These are phyloP conservation scores for Dorcus hopei DNA, from an alignment of 2,888 invertebrate species.

Conservation along the genomic window DNA sequence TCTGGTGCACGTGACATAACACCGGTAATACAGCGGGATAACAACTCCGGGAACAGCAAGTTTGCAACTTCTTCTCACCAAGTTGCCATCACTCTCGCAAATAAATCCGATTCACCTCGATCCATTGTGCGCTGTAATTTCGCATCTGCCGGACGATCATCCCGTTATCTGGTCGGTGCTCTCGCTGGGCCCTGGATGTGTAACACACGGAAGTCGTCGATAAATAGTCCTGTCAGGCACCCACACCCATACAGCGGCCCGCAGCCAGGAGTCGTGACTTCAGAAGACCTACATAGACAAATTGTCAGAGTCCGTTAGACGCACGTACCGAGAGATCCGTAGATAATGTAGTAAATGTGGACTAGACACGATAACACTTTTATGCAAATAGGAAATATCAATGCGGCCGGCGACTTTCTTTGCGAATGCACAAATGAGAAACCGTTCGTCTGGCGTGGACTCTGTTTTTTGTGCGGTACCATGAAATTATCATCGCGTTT, in stretches of 20 bases:
- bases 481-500: too few relatives aligned
- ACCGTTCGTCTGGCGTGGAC: too few relatives aligned
- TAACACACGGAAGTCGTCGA: slow-evolving; percentile 43
- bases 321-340: slow-evolving; percentile 37
- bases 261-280: slow-evolving; percentile 37
- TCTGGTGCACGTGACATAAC: slow-evolving; percentile 17
- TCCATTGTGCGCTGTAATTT: not conserved
- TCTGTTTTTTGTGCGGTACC: too few relatives aligned
- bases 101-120: not conserved
- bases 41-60: not conserved
- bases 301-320: slow-evolving; percentile 37
- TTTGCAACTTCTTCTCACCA: not conserved
- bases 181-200: slow-evolving; percentile 21
- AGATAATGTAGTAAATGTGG: slow-evolving; percentile 35
- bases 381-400: not conserved
- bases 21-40: slow-evolving; percentile 12
- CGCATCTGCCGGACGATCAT: slow-evolving; percentile 2
- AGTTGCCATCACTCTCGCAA: not conserved
- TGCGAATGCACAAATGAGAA: too few relatives aligned
- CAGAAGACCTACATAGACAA: slow-evolving; percentile 41
- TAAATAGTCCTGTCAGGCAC: slow-evolving; percentile 43
- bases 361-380: slow-evolving; percentile 30
- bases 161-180: slow-evolving; percentile 5
- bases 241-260: slow-evolving; percentile 39
- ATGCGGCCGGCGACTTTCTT: not conserved